Evolutionary conservation across 1,140 invertebrate genomes (phyloP), one percentile per base, ranked within the genome.

Genomic region (Panagrolaimus sp.): DNA sequence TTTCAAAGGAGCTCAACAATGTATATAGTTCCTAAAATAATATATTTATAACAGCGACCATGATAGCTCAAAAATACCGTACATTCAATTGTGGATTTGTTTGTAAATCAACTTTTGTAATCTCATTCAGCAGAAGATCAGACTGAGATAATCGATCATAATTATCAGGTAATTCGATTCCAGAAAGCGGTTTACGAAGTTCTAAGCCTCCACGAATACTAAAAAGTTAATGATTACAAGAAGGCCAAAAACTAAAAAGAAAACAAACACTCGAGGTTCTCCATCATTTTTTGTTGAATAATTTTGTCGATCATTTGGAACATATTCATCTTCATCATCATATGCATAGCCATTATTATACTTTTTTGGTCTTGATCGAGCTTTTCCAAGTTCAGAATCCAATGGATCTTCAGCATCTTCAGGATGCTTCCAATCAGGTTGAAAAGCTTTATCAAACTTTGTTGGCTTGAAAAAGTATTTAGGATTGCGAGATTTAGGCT

Each of bases 201-300:
- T 21, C 52, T n/a, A 58, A 58, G 5, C 52, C 52, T 2, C 52
- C 52, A 28, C 52, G 52, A 5, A 58, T 28, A n/a, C 52, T 21
- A 26, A 10, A 28, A 58, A 26, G 5, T 58, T 28, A 2, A 26
- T 28, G 17, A 12, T 28, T n/a, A n/a, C n/a, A 4, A 4, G 7
- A 38, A 38, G 32, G 7, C n/a, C n/a, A n/a, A n/a, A n/a, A n/a
- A n/a, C n/a, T n/a, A n/a, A n/a, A n/a, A n/a, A n/a, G n/a, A n/a
- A 38, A 38, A 38, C 32, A 38, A 38, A 38, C 32, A 38, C 32
- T 38, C 32, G 32, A 38, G 32, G 32, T 38, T 38, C 32, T 12
- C 52, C 52, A 28, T 14, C 21, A 21, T 58, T 28, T 28, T 58
- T 58, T 12, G 21, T 58, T 21, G 52, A 58, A 28, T 58, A 58